Conservation (phyloP, 1,140 invertebrate genomes). For the Euborellia annulipes region DNA sequence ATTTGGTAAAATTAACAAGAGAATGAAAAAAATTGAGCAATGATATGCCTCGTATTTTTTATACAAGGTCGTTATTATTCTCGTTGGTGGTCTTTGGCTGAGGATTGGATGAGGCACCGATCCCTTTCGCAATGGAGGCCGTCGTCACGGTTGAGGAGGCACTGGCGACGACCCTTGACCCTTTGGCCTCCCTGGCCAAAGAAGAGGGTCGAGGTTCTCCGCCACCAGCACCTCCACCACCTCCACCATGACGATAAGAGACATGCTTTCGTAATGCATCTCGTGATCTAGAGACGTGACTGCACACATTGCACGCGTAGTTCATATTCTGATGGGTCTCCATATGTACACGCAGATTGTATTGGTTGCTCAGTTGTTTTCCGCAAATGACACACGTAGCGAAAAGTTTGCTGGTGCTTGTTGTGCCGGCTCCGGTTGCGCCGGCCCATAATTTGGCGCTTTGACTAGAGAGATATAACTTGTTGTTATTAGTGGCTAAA, state of each 20-base stretch:
- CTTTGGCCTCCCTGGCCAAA: too few relatives aligned
- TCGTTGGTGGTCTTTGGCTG: too few relatives aligned
- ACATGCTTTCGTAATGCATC: constrained; percentile 77
- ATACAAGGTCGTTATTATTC: too few relatives aligned
- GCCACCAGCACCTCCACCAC: constrained; percentile 1
- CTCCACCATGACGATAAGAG: constrained; percentile 58
- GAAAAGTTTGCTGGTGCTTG: constrained; percentile 28
- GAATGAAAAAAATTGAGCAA: constrained; percentile 23
- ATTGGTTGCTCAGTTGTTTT: constrained; percentile 76
- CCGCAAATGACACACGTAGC: constrained; percentile 72
- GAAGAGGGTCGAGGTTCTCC: not conserved
- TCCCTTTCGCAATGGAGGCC: too few relatives aligned
- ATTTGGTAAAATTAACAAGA: constrained; percentile 22
- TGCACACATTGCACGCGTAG: constrained; percentile 64
- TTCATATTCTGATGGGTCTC: constrained; percentile 40
- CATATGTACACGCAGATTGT: constrained; percentile 75
- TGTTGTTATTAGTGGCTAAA: not conserved
- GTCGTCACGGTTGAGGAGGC: too few relatives aligned
- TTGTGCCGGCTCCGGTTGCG: too few relatives aligned
- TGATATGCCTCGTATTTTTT: too few relatives aligned
- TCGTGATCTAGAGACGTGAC: constrained; percentile 66
- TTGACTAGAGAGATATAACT: not conserved
- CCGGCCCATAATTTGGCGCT: not conserved
- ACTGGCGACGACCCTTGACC: too few relatives aligned
- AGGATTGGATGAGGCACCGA: too few relatives aligned